phyloP scores from a whole-genome alignment of 2,888 invertebrate genomes.

The Calameuta idolon region DNA sequence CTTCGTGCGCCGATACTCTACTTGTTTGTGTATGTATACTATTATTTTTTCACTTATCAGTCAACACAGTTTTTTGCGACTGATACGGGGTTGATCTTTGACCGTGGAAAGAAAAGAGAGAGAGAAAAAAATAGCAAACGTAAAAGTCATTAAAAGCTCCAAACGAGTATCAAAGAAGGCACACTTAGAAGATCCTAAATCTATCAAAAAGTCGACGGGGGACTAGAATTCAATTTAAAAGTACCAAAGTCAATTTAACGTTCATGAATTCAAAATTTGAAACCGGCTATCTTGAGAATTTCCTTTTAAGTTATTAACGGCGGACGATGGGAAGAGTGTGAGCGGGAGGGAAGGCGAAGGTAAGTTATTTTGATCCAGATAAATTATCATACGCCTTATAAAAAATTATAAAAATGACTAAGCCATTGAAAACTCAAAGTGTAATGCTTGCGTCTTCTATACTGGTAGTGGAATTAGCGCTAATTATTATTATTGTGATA shows the following conservation, averaged over 20 bases:
- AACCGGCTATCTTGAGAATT: neutral
- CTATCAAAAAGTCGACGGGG: neutral
- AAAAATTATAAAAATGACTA: neutral
- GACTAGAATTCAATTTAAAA: neutral
- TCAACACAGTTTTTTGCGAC: neutral
- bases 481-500: neutral
- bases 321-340: fast-evolving
- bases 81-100: neutral
- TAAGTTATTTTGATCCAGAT: neutral
- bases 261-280: neutral
- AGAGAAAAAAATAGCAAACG: neutral
- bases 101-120: neutral
- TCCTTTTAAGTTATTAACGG: neutral
- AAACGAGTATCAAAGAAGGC: neutral
- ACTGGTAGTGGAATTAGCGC: neutral
- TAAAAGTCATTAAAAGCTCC: neutral
- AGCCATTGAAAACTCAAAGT: neutral
- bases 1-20: neutral
- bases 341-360: neutral
- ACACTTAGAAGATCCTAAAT: neutral
- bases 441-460: neutral
- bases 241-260: neutral
- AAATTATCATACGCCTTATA: neutral
- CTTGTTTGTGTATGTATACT: neutral
- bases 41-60: neutral